These are phyloP conservation scores for Phrynocephalus vlangalii DNA, from an alignment of 2,797 vertebrate genomes.

Conservation along the genomic window DNA sequence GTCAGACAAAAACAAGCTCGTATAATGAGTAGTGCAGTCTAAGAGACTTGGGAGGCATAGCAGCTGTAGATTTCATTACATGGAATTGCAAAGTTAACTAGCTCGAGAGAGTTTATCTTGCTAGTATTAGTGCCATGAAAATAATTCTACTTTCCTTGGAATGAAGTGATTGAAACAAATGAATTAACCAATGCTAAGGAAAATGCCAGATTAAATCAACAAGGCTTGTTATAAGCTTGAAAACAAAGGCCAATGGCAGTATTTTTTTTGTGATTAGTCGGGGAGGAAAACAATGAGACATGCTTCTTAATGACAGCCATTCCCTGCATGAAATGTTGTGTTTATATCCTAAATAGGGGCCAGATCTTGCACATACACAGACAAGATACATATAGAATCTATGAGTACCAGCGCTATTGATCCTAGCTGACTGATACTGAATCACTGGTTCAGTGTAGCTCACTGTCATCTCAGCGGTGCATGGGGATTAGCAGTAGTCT, in stretches of 20 bases:
- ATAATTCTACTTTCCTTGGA: slow-evolving; percentile 17
- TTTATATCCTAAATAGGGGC: not conserved
- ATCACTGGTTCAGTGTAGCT: too few species aligned
- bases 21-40: slow-evolving; percentile 6
- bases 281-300: not conserved
- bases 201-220: slow-evolving; percentile 34
- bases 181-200: slow-evolving; percentile 27
- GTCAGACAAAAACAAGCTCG: not conserved
- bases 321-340: not conserved
- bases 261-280: not conserved
- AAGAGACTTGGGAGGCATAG: not conserved
- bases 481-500: too few species aligned
- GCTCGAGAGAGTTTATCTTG: slow-evolving; percentile 15
- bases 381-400: not conserved
- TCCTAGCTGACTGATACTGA: too few species aligned
- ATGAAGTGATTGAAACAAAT: slow-evolving; percentile 29
- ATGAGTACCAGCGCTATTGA: too few species aligned
- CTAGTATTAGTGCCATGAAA: slow-evolving; percentile 8
- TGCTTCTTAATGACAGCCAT: not conserved
- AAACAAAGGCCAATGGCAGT: slow-evolving; percentile 1
- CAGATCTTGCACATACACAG: not conserved
- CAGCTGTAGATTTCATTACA: slow-evolving; percentile 6
- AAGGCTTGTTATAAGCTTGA: not conserved
- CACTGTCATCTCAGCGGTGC: too few species aligned
- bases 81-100: slow-evolving; percentile 21